A percentile compares a stretch with the other conserved stretches of the same genome.
Evolutionary conservation across 2,797 vertebrate genomes (phyloP).

Genomic region (Leuciscus waleckii): DNA sequence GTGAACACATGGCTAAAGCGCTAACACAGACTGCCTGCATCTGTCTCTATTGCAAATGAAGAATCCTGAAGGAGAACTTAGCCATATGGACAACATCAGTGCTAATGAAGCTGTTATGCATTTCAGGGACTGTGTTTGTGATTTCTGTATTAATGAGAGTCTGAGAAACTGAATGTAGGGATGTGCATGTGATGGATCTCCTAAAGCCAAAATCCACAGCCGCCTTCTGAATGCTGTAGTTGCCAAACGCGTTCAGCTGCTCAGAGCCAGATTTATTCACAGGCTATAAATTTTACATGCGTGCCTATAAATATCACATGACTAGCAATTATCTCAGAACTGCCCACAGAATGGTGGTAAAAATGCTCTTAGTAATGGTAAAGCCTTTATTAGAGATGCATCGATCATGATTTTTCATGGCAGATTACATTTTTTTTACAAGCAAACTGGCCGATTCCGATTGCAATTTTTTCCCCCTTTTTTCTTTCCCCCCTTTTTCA

Average conservation of each 20-base stretch:
- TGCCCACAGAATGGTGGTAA: not conserved
- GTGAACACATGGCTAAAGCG: slow-evolving; percentile 40
- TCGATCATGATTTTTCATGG: not conserved
- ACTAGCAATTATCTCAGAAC: not conserved
- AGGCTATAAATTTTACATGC: slow-evolving; percentile 20
- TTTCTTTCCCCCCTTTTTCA: not conserved
- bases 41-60: slow-evolving; percentile 50
- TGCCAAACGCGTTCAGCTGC: not conserved
- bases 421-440: not conserved
- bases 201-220: not conserved
- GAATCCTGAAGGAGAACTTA: slow-evolving; percentile 46
- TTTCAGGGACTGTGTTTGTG: slow-evolving; percentile 17
- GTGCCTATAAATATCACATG: slow-evolving; percentile 17
- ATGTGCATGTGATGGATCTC: slow-evolving; percentile 21
- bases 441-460: not conserved
- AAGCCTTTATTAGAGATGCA: not conserved
- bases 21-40: slow-evolving; percentile 45
- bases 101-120: slow-evolving; percentile 56
- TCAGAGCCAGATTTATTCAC: slow-evolving; percentile 1
- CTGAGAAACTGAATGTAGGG: not conserved
- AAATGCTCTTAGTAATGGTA: not conserved
- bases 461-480: not conserved
- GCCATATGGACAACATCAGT: slow-evolving; percentile 54
- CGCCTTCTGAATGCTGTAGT: not conserved
- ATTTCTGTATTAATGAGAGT: slow-evolving; percentile 46